A percentile compares a stretch with the other conserved stretches of the same genome.
phyloP scores from a whole-genome alignment of 2,888 invertebrate species.

The Callyntrura sp. region DNA sequence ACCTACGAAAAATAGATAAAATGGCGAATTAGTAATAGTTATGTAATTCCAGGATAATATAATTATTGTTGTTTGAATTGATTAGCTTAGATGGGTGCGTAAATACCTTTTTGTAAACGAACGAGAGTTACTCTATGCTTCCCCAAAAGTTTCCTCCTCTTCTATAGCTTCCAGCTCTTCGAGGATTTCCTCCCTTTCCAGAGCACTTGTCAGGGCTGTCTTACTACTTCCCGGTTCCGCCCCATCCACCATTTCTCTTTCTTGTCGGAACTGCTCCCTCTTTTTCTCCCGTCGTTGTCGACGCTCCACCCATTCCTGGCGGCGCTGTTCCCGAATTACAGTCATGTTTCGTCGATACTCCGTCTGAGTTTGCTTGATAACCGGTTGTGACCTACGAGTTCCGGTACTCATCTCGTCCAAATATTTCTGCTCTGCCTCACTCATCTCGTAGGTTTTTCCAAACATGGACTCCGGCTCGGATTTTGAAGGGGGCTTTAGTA shows the following conservation, averaged over 20 bases:
- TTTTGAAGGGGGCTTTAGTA: background rate
- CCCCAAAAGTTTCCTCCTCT: too few relatives aligned
- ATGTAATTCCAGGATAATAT: too few relatives aligned
- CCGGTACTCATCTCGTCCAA: slow-evolving; percentile 13
- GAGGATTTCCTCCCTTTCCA: too few relatives aligned
- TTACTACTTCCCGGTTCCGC: background rate
- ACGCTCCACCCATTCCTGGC: background rate
- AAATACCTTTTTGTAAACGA: too few relatives aligned
- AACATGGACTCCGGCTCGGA: background rate
- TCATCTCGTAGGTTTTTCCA: background rate
- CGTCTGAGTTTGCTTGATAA: slow-evolving; percentile 1
- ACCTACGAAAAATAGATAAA: too few relatives aligned
- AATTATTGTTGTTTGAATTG: too few relatives aligned
- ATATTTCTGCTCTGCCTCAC: background rate
- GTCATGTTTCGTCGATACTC: slow-evolving; percentile 2
- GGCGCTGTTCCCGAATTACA: background rate
- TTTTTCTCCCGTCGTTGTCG: slow-evolving; percentile 4
- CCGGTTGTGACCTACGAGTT: too few relatives aligned
- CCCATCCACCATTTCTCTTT: background rate
- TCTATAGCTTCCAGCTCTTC: too few relatives aligned
- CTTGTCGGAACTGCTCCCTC: background rate
- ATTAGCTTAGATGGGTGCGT: too few relatives aligned
- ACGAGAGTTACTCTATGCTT: too few relatives aligned
- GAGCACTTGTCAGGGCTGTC: too few relatives aligned
- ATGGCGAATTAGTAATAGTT: too few relatives aligned